These are phyloP conservation scores for Homarus americanus DNA, from an alignment of 1,140 invertebrate species.

Conservation along the genomic window DNA sequence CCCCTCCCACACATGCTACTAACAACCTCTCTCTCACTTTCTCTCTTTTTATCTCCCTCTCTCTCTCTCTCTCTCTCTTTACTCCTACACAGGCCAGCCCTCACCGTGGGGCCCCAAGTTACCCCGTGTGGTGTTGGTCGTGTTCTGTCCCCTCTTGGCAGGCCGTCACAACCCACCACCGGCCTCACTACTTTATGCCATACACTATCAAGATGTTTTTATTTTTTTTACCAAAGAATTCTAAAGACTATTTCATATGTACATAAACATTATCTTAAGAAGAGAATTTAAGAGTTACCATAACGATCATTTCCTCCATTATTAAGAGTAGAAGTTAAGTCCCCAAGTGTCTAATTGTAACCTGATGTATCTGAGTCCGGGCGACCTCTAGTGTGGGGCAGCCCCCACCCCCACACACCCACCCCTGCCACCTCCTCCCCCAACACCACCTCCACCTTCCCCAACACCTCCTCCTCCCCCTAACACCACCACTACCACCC, in stretches of 20 bases:
- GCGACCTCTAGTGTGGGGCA: too few species aligned
- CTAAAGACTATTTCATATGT: neutral
- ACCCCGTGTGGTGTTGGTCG: too few species aligned
- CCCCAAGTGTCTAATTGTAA: neutral
- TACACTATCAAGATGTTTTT: neutral
- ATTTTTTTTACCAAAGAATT: neutral
- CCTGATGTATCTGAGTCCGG: neutral
- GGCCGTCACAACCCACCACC: neutral
- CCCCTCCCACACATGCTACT: neutral
- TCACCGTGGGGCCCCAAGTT: too few species aligned
- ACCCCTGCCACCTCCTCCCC: neutral
- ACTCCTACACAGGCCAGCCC: conserved; percentile 53
- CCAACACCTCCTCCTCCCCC: conserved; percentile 77
- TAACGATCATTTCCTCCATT: neutral
- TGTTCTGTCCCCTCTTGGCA: conserved; percentile 26
- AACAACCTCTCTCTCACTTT: neutral
- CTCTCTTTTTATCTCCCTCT: too few species aligned
- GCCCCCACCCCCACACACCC: conserved; percentile 57
- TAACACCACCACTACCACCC: conserved; percentile 82
- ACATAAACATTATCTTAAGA: neutral
- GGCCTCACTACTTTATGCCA: neutral
- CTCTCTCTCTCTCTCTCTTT: conserved; percentile 78
- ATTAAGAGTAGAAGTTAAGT: neutral
- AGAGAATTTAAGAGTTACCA: neutral
- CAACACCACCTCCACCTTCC: neutral